Percentiles rank a stretch among this genome's conserved stretches.
Conservation (phyloP, 2,113 vertebrate species). For the Chitala chitala region DNA sequence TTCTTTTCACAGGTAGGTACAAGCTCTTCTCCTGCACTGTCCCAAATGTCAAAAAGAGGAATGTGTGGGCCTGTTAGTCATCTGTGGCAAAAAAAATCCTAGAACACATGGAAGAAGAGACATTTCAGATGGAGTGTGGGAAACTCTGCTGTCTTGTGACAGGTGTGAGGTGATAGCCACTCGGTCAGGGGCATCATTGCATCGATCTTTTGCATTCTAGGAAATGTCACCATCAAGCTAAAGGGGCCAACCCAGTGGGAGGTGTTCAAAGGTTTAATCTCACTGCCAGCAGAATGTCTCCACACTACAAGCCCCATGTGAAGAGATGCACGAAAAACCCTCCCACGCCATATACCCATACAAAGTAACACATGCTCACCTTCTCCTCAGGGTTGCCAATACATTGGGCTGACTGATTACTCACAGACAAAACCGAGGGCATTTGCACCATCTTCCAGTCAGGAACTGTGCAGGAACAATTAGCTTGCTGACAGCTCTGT, state of each 20-base stretch:
- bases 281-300: background rate
- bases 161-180: background rate
- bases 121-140: background rate
- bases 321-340: background rate
- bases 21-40: background rate
- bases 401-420: background rate
- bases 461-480: slow-evolving; percentile 35
- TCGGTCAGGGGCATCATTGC: background rate
- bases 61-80: background rate
- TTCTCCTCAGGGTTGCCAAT: background rate
- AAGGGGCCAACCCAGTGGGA: background rate
- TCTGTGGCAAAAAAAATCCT: background rate
- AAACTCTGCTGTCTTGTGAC: background rate
- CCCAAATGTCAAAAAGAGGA: background rate
- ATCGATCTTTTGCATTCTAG: background rate
- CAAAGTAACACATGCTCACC: background rate
- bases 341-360: background rate
- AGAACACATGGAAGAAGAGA: background rate
- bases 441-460: slow-evolving; percentile 20
- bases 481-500: slow-evolving; percentile 32
- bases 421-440: slow-evolving; percentile 17
- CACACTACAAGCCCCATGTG: background rate
- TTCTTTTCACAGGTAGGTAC: background rate
- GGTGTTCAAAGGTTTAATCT: background rate
- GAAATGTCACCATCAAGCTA: background rate